Evolutionary conservation across 2,113 vertebrate species (phyloP).

Genomic region (Micronycteris hirsuta): DNA sequence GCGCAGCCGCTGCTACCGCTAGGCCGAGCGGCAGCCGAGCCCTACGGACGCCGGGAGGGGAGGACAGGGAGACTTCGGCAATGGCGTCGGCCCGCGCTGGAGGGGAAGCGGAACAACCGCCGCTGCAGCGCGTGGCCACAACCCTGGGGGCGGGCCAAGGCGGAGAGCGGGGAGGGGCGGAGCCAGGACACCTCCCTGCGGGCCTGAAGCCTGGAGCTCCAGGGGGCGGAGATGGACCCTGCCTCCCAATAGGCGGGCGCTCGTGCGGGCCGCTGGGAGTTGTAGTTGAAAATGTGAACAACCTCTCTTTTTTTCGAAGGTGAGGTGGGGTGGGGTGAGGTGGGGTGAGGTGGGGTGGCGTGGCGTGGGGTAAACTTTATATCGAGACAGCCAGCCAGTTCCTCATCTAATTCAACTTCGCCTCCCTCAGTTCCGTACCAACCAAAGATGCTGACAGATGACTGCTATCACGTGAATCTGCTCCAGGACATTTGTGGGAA

Average conservation of each 20-base stretch:
- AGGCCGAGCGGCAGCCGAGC: too few species aligned
- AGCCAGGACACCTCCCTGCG: neutral
- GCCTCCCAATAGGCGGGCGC: neutral
- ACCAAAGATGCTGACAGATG: neutral
- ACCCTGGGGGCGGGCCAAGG: slow-evolving; percentile 50
- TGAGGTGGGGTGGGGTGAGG: too few species aligned
- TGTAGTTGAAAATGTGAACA: slow-evolving; percentile 4
- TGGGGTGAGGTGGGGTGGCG: too few species aligned
- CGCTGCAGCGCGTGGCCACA: slow-evolving; percentile 72
- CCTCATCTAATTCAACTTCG: neutral
- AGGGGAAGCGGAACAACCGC: slow-evolving; percentile 76
- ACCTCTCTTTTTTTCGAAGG: neutral
- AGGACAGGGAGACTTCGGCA: slow-evolving; percentile 65
- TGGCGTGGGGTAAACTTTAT: neutral
- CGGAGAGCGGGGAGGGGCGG: neutral
- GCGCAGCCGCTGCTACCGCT: slow-evolving; percentile 12
- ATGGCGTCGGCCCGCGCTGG: slow-evolving; percentile 70
- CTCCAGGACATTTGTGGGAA: slow-evolving; percentile 12
- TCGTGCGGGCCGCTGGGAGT: slow-evolving; percentile 21
- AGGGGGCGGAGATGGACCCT: neutral
- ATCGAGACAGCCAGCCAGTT: neutral
- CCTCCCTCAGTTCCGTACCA: neutral
- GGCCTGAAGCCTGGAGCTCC: neutral
- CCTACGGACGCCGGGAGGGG: slow-evolving; percentile 40
- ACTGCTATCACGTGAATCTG: neutral